These are phyloP conservation scores for Ceraclea dissimilis DNA, from an alignment of 2,888 invertebrate species.

Conservation along the genomic window DNA sequence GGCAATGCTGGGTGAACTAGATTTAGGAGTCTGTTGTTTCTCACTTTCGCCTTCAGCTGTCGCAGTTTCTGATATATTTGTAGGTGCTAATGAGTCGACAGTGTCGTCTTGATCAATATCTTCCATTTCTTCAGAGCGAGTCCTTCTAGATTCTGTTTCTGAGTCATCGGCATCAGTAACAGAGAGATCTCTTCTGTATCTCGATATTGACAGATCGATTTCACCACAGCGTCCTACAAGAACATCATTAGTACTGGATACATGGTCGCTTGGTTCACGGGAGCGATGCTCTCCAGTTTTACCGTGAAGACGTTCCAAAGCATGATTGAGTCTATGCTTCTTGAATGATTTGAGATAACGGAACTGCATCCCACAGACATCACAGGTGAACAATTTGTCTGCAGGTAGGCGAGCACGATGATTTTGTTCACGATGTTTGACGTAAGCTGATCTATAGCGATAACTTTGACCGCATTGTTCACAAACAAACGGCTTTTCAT, in stretches of 20 bases:
- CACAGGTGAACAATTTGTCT: conserved; percentile 84
- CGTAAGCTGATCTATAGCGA: conserved; percentile 77
- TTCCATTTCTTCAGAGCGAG: conserved; percentile 28
- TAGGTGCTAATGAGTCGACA: conserved; percentile 57
- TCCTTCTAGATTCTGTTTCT: conserved; percentile 28
- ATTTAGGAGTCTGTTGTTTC: conserved; percentile 11
- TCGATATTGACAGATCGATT: conserved; percentile 52
- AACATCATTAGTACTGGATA: conserved; percentile 65
- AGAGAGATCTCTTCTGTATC: conserved; percentile 36
- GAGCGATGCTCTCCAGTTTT: conserved; percentile 35
- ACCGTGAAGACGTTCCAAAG: conserved; percentile 73
- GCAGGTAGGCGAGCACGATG: conserved; percentile 81
- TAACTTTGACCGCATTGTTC: conserved; percentile 89
- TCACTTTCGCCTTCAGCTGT: conserved; percentile 31
- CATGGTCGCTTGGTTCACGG: conserved; percentile 54
- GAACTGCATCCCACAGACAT: conserved; percentile 89
- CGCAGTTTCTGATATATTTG: conserved; percentile 36
- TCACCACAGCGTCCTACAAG: conserved; percentile 48
- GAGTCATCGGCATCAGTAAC: conserved; percentile 46
- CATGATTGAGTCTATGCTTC: conserved; percentile 82
- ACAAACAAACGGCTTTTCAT: conserved; percentile 86
- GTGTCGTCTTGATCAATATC: conserved; percentile 61
- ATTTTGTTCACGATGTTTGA: conserved; percentile 81
- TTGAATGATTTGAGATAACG: conserved; percentile 84
- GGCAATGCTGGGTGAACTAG: conserved; percentile 29